Percentiles rank a stretch among this genome's conserved stretches.
These are phyloP conservation scores for Drosophila busckii DNA, from an alignment of 1,140 invertebrate species.

Conservation along the genomic window DNA sequence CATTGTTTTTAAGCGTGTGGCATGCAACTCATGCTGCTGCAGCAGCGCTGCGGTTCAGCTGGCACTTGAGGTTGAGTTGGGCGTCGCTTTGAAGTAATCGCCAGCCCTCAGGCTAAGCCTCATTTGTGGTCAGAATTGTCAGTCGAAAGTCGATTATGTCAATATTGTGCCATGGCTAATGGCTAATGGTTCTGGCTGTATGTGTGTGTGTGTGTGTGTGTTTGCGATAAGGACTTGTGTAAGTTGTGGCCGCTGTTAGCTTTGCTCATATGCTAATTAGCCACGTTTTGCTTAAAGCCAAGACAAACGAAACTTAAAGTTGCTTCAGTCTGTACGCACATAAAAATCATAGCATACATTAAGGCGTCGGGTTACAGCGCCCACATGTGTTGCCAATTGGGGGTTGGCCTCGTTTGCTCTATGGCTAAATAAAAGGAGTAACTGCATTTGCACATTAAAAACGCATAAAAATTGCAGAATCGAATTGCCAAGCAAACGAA, in stretches of 20 bases:
- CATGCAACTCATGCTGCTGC: conserved; percentile 5
- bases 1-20: too few species aligned
- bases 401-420: too few species aligned
- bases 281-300: conserved; percentile 37
- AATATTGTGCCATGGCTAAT: conserved; percentile 67
- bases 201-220: conserved; percentile 2
- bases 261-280: conserved; percentile 62
- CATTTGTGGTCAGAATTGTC: conserved; percentile 72
- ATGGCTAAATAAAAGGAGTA: conserved; percentile 59
- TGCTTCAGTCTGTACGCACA: conserved; percentile 36
- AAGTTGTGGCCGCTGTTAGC: conserved; percentile 25
- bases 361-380: conserved; percentile 50
- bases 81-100: conserved; percentile 62
- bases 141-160: conserved; percentile 74
- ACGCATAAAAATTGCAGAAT: conserved; percentile 63
- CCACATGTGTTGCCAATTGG: conserved; percentile 10
- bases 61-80: conserved; percentile 13
- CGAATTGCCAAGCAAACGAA: conserved; percentile 33
- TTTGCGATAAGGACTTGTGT: conserved; percentile 59
- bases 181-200: conserved; percentile 22
- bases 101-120: conserved; percentile 60
- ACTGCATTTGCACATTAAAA: conserved; percentile 65
- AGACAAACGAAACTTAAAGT: background rate
- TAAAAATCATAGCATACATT: conserved; percentile 68
- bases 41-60: conserved; percentile 29